Evolutionary conservation across 2,888 invertebrate genomes (phyloP).

Genomic region (Sylvicola fuscatus): DNA sequence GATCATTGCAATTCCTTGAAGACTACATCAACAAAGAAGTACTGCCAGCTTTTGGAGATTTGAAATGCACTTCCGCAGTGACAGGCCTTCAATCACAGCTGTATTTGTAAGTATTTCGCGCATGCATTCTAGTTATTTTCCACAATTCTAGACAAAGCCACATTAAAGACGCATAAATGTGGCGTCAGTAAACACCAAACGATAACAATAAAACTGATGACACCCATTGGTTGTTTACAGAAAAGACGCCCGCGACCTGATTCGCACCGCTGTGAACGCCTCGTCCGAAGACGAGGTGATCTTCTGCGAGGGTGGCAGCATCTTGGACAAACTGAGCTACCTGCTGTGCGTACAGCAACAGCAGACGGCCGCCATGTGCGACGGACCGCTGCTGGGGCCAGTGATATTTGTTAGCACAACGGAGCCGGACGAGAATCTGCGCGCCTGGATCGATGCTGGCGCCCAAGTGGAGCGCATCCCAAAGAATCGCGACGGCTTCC

Average conservation of each 20-base stretch:
- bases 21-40: slow-evolving; percentile 63
- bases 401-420: slow-evolving; percentile 34
- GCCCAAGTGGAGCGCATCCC: slow-evolving; percentile 60
- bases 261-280: slow-evolving; percentile 59
- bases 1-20: slow-evolving; percentile 65
- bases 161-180: too few species aligned
- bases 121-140: background rate
- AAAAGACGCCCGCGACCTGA: slow-evolving; percentile 59
- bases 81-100: slow-evolving; percentile 74
- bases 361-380: background rate
- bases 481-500: slow-evolving; percentile 57
- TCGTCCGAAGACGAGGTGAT: slow-evolving; percentile 64
- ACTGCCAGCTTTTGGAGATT: slow-evolving; percentile 62
- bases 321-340: slow-evolving; percentile 8
- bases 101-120: slow-evolving; percentile 40
- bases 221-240: slow-evolving; percentile 35
- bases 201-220: too few species aligned
- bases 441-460: slow-evolving; percentile 64
- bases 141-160: background rate
- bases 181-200: too few species aligned
- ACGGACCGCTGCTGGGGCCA: slow-evolving; percentile 4
- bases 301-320: slow-evolving; percentile 28
- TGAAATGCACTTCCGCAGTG: slow-evolving; percentile 46
- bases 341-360: slow-evolving; percentile 5
- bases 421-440: slow-evolving; percentile 54